Conservation (phyloP, 2,888 invertebrate genomes). For the Steinernema scapterisci region DNA sequence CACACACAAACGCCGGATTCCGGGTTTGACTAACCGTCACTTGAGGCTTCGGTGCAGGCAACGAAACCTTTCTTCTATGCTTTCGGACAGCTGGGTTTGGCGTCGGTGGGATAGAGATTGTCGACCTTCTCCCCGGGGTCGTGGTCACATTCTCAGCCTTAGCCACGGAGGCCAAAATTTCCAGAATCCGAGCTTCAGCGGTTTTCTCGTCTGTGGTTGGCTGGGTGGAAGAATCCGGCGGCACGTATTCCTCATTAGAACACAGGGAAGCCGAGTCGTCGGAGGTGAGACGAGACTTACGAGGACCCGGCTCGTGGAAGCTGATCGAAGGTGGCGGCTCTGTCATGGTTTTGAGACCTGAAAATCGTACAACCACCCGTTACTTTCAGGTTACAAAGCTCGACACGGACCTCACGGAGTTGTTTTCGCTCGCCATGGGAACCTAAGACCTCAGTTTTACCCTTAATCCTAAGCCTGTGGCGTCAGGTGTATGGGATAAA, state of each 20-base stretch:
- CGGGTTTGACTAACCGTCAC: neutral
- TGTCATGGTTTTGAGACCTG: neutral
- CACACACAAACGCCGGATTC: conserved; percentile 15
- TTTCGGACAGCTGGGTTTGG: neutral
- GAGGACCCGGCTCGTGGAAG: neutral
- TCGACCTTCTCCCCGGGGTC: too few species aligned
- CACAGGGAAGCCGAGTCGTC: neutral
- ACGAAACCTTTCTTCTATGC: neutral
- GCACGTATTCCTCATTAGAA: neutral
- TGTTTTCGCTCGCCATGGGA: too few species aligned
- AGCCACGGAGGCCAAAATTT: neutral
- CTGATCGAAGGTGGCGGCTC: conserved; percentile 15
- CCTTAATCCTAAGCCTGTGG: too few species aligned
- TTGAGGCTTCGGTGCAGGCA: neutral
- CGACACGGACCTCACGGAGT: too few species aligned
- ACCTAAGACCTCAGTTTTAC: too few species aligned
- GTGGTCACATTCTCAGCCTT: too few species aligned
- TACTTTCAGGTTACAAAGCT: too few species aligned
- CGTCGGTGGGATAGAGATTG: neutral
- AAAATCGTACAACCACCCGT: too few species aligned
- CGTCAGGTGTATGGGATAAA: too few species aligned
- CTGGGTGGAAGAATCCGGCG: neutral
- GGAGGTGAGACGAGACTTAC: neutral
- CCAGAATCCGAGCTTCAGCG: neutral
- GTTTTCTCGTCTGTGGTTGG: neutral